A percentile compares a stretch with the other conserved stretches of the same genome.
Conservation (phyloP, 2,797 vertebrate genomes). For the Sebastes diploproa region DNA sequence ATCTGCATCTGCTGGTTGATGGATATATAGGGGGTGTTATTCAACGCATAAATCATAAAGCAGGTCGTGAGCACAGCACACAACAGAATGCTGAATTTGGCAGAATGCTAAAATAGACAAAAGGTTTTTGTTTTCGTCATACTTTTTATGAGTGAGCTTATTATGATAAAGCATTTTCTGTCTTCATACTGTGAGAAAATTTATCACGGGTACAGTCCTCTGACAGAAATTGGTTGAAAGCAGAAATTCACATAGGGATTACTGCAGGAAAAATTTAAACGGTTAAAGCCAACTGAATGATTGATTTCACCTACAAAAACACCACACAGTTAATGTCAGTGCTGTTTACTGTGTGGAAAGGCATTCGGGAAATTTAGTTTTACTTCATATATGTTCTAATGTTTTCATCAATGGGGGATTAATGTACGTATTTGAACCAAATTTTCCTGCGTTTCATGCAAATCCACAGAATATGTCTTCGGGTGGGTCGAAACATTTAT, state of each 20-base stretch:
- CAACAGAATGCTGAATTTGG: conserved; percentile 47
- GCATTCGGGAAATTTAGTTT: conserved; percentile 42
- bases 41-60: conserved; percentile 61
- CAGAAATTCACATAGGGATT: conserved; percentile 51
- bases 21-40: conserved; percentile 51
- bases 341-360: neutral
- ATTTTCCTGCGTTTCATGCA: conserved; percentile 31
- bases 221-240: conserved; percentile 61
- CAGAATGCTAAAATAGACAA: conserved; percentile 57
- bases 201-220: conserved; percentile 39
- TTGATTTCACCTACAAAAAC: conserved; percentile 42
- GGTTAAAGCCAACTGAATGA: conserved; percentile 38
- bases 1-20: conserved; percentile 70
- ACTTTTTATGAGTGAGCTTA: conserved; percentile 51
- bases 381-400: conserved; percentile 21
- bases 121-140: conserved; percentile 53
- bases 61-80: conserved; percentile 17
- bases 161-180: conserved; percentile 60
- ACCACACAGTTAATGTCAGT: conserved; percentile 38
- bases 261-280: conserved; percentile 40
- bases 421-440: conserved; percentile 52
- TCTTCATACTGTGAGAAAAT: conserved; percentile 33
- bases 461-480: conserved; percentile 31
- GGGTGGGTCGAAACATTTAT: conserved; percentile 54
- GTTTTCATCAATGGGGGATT: conserved; percentile 50